Conservation (phyloP, 2,888 invertebrate species). For the Drosophila setosimentum region DNA sequence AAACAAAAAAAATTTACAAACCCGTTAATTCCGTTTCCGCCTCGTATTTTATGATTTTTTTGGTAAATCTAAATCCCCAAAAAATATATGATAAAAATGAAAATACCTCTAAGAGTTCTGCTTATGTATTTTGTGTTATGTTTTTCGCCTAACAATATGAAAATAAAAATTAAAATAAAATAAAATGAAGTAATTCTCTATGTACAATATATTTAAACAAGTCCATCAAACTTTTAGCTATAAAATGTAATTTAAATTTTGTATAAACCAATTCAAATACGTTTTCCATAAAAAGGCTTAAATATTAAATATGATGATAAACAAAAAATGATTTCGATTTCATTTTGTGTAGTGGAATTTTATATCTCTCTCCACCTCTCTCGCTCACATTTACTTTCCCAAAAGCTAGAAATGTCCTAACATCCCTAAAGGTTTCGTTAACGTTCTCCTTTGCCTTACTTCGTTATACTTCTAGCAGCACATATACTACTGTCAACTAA, state of each 20-base stretch:
- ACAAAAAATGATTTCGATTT: slow-evolving; percentile 1
- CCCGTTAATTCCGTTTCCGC: not conserved
- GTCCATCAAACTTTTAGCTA: slow-evolving; percentile 52
- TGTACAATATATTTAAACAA: slow-evolving; percentile 54
- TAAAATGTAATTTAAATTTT: slow-evolving; percentile 71
- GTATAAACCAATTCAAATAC: slow-evolving; percentile 59
- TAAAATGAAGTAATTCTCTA: slow-evolving; percentile 18
- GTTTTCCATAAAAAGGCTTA: slow-evolving; percentile 74
- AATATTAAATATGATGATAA: slow-evolving; percentile 64
- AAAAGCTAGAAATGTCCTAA: accelerated
- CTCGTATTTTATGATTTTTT: not conserved
- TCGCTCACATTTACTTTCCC: not conserved
- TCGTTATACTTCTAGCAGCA: not conserved
- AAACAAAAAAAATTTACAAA: slow-evolving; percentile 7
- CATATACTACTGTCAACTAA: not conserved
- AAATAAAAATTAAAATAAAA: slow-evolving; percentile 8
- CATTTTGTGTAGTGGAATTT: not conserved
- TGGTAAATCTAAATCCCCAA: not conserved
- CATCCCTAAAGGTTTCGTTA: not conserved
- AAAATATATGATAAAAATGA: slow-evolving; percentile 19
- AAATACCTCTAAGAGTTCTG: slow-evolving; percentile 66
- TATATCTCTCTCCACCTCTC: not conserved
- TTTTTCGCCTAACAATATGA: slow-evolving; percentile 30
- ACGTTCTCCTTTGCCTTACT: not conserved
- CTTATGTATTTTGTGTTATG: slow-evolving; percentile 55